Evolutionary conservation across 2,888 invertebrate species (phyloP).

Genomic region (Caenorhabditis auriculariae): DNA sequence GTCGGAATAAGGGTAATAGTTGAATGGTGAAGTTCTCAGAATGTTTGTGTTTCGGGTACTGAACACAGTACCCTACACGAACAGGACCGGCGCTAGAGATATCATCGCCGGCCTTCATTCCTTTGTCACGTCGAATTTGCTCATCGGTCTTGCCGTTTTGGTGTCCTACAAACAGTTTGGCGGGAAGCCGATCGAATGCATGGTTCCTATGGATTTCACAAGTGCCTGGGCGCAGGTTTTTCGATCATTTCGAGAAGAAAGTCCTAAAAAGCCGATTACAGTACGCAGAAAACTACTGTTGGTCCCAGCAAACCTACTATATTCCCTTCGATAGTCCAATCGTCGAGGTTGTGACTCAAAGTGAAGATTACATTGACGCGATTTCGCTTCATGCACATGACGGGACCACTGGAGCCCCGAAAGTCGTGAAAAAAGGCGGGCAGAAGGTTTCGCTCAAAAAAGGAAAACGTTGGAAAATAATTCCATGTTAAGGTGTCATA

Average conservation of each 20-base stretch:
- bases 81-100: slow-evolving; percentile 53
- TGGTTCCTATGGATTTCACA: slow-evolving; percentile 51
- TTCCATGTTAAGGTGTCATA: slow-evolving; percentile 32
- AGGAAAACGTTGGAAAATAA: background rate
- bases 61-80: slow-evolving; percentile 60
- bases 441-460: slow-evolving; percentile 16
- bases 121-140: slow-evolving; percentile 58
- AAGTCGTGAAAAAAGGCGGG: slow-evolving; percentile 26
- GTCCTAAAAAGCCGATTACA: slow-evolving; percentile 11
- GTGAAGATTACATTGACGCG: background rate
- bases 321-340: slow-evolving; percentile 44
- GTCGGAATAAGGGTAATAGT: too few species aligned
- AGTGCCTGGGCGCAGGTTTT: slow-evolving; percentile 42
- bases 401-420: slow-evolving; percentile 1
- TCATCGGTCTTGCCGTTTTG: slow-evolving; percentile 57
- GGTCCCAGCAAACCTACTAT: slow-evolving; percentile 58
- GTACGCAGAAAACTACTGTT: slow-evolving; percentile 60
- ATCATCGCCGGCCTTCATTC: slow-evolving; percentile 55
- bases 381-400: background rate
- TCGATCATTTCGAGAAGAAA: background rate
- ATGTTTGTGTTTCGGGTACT: slow-evolving; percentile 60
- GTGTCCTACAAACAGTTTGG: slow-evolving; percentile 61
- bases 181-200: slow-evolving; percentile 59
- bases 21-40: too few species aligned
- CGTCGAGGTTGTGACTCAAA: slow-evolving; percentile 9